A percentile compares a stretch with the other conserved stretches of the same genome.
Evolutionary conservation across 2,113 vertebrate species (phyloP).

Genomic region (Opisthocomus hoazin): DNA sequence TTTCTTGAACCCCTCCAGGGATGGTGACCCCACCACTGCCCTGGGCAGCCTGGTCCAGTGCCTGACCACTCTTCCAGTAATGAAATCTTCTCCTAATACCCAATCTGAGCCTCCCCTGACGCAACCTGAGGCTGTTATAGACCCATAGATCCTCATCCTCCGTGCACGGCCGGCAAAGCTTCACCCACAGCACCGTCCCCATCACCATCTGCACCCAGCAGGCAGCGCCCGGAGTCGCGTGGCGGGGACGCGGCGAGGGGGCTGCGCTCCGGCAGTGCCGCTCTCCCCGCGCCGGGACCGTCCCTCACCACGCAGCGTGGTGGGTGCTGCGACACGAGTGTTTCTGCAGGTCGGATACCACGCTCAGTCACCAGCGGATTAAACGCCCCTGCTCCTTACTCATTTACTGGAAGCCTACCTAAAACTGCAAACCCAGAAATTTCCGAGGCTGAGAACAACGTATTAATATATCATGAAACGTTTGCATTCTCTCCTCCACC

Average conservation of each 20-base stretch:
- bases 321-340: accelerated
- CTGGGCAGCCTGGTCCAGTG: too few species aligned
- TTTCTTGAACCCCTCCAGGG: too few species aligned
- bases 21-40: too few species aligned
- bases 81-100: too few species aligned
- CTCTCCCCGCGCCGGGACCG: accelerated
- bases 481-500: neutral
- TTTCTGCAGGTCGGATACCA: accelerated
- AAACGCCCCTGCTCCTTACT: neutral
- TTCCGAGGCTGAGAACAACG: too few species aligned
- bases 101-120: too few species aligned
- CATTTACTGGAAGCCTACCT: neutral
- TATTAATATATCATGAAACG: accelerated
- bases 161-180: neutral
- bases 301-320: too few species aligned
- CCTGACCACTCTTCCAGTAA: too few species aligned
- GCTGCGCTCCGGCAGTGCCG: accelerated
- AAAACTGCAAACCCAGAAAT: neutral
- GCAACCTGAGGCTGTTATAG: too few species aligned
- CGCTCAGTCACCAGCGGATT: accelerated
- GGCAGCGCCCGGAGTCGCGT: neutral
- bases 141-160: too few species aligned
- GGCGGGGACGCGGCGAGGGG: accelerated
- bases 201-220: accelerated
- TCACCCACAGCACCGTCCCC: accelerated